These are phyloP conservation scores for Gymnopithys bicolor DNA, from an alignment of 2,797 vertebrate genomes.

Conservation along the genomic window DNA sequence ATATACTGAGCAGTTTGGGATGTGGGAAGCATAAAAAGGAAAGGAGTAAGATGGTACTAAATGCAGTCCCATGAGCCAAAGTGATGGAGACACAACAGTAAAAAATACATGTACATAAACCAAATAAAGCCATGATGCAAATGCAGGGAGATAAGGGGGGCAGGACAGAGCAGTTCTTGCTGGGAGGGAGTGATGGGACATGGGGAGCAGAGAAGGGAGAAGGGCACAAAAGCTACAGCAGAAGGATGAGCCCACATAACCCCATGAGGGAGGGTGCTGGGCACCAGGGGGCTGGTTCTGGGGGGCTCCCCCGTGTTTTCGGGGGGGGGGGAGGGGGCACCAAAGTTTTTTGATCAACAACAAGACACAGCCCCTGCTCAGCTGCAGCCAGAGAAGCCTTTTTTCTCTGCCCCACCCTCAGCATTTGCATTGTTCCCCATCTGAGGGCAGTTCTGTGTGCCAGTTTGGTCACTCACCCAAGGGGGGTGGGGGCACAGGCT, in stretches of 20 bases:
- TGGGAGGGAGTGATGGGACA: fast-evolving
- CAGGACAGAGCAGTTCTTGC: background rate
- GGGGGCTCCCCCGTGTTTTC: fast-evolving
- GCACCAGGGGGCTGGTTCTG: background rate
- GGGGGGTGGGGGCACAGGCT: background rate
- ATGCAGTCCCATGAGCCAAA: background rate
- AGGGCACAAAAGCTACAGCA: background rate
- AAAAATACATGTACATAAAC: background rate
- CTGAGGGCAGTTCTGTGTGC: background rate
- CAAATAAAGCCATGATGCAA: background rate
- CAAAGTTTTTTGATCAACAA: no score
- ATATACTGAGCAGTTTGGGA: conserved; percentile 4
- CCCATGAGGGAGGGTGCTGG: background rate
- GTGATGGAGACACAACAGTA: background rate
- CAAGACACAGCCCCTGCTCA: background rate
- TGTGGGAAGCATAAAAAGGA: background rate
- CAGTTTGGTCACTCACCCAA: no score
- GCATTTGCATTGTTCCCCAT: fast-evolving
- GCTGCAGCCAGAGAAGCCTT: background rate
- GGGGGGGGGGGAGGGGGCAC: fast-evolving
- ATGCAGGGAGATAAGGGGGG: background rate
- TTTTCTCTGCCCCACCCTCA: background rate
- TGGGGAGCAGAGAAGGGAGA: background rate
- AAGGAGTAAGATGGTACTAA: background rate
- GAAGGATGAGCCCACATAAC: fast-evolving